These are phyloP conservation scores for Andricus curvator DNA, from an alignment of 2,888 invertebrate genomes.

Conservation along the genomic window DNA sequence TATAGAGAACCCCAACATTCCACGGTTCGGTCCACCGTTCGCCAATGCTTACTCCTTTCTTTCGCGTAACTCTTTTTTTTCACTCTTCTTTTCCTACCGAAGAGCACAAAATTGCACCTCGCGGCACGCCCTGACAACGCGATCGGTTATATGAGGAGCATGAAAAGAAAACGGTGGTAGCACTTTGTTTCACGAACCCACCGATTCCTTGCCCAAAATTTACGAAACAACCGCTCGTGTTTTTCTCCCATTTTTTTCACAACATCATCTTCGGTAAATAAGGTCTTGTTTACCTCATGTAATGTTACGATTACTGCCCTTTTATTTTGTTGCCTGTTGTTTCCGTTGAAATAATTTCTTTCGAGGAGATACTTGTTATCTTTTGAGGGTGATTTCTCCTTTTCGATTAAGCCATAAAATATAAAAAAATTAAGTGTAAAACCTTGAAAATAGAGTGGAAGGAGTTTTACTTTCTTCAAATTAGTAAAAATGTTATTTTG, in stretches of 20 bases:
- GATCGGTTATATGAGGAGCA: constrained; percentile 29
- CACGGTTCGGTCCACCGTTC: constrained; percentile 33
- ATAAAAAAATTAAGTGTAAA: background rate
- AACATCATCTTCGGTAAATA: constrained; percentile 13
- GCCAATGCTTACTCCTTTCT: constrained; percentile 31
- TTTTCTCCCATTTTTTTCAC: background rate
- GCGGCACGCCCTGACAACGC: constrained; percentile 23
- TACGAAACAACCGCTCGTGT: background rate
- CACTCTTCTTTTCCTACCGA: constrained; percentile 23
- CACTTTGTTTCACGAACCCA: constrained; percentile 14
- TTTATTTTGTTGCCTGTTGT: constrained; percentile 17
- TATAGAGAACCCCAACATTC: constrained; percentile 57
- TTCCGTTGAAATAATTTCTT: constrained; percentile 10
- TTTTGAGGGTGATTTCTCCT: background rate
- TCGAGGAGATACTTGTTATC: background rate
- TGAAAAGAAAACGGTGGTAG: constrained; percentile 35
- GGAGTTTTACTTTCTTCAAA: background rate
- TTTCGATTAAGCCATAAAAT: background rate
- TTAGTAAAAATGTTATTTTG: background rate
- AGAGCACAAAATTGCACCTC: constrained; percentile 33
- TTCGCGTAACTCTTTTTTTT: constrained; percentile 12
- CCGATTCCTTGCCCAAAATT: background rate
- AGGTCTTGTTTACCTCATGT: constrained; percentile 23
- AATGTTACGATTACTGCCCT: constrained; percentile 24
- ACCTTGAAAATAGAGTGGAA: too few relatives aligned